Evolutionary conservation across 2,888 invertebrate species (phyloP), one percentile per base, ranked within the genome.

Genomic region (Temnothorax ravouxi): DNA sequence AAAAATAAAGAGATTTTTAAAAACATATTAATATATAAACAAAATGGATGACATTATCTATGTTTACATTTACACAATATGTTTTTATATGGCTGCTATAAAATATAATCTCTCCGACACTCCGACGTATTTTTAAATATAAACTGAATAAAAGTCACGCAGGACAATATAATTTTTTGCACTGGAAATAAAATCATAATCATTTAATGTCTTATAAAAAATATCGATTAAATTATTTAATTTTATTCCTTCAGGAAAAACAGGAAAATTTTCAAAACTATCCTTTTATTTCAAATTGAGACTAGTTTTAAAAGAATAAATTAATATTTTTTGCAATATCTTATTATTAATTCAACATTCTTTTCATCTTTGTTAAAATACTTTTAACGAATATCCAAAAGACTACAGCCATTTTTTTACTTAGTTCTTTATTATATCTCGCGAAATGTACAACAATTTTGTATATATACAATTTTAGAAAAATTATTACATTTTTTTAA

Each of bases 21-120:
- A 59, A 54, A 72, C 2, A 54, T 54, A 74, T 54, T 59, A 44
- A 56, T 15, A 64, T 13, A 9, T 13, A 15, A 72, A 59, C 21
- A 3, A 29, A 89, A 89, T 69, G 83, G 38, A 89, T 87, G 62
- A 87, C 85, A 79, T 76, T 69, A 29, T 80, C 52, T 76, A 25
- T 21, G 34, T 54, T 62, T 61, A 21, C 18, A 69, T 47, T 29
- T 62, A 61, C 8, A 69, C 3, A 44, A n/a, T 69, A 44, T 74
- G 6, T 77, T n/a, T 52, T 72, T 41, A 54, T 62, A 64, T 81
- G 72, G 83, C 82, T 81, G 85, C 81, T 59, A 75, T 83, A 54
- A 77, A 3, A 64, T 44, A 41, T 47, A 21, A 79, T 67, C 25
- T 67, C 25, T 47, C 21, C 21, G 8, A 38, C 9, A 38, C 3